Evolutionary conservation across 2,888 invertebrate genomes (phyloP).

Genomic region (Celastrina argiolus): DNA sequence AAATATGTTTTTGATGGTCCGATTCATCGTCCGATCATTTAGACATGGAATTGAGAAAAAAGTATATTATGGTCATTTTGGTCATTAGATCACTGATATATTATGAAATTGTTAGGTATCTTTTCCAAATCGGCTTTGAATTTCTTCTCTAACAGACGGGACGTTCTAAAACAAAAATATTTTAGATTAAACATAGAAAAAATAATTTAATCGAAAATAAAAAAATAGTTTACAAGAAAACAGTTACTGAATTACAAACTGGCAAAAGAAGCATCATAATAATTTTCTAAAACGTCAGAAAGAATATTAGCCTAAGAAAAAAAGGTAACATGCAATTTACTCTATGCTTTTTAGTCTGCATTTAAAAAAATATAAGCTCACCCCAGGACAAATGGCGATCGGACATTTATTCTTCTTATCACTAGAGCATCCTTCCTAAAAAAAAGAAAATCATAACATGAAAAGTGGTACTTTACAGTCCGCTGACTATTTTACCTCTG

Average conservation of each 20-base stretch:
- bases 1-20: not conserved
- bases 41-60: not conserved
- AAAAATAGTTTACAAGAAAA: no score
- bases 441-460: slow-evolving; percentile 23
- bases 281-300: no score
- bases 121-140: slow-evolving; percentile 41
- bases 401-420: slow-evolving; percentile 39
- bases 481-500: no score
- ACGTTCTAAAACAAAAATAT: slow-evolving; percentile 41
- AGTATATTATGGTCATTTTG: not conserved
- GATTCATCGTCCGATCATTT: not conserved
- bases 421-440: slow-evolving; percentile 43
- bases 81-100: not conserved
- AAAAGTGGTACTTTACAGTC: no score
- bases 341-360: not conserved
- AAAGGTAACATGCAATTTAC: no score
- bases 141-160: slow-evolving; percentile 40
- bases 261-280: no score
- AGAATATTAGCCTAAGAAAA: no score
- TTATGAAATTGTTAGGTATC: not conserved
- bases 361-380: slow-evolving; percentile 33
- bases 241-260: no score
- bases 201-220: not conserved
- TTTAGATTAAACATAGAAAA: not conserved
- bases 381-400: slow-evolving; percentile 46